Conservation (phyloP, 2,113 vertebrate species). For the Lophotis ruficrista region DNA sequence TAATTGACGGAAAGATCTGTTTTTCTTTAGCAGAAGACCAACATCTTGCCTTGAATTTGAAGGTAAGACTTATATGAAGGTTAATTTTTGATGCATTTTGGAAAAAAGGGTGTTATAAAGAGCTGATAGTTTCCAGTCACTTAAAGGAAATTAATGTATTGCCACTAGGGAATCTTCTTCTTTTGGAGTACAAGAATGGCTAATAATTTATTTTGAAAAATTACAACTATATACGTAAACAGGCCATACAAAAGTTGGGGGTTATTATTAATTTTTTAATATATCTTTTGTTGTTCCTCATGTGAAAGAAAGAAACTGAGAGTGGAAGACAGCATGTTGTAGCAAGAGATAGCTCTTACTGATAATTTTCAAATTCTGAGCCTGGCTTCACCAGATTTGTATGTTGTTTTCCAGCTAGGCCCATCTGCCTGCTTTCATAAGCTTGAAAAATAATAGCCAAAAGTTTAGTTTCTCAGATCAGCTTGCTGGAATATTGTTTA, state of each 20-base stretch:
- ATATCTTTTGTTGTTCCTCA: background rate
- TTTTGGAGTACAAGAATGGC: background rate
- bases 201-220: background rate
- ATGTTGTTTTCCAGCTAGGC: background rate
- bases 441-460: background rate
- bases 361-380: background rate
- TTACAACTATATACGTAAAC: background rate
- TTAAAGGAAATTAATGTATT: background rate
- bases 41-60: slow-evolving; percentile 37
- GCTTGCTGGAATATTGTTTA: background rate
- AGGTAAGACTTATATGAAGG: slow-evolving; percentile 61
- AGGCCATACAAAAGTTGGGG: background rate
- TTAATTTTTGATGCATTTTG: background rate
- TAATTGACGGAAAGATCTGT: background rate
- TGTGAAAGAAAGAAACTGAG: background rate
- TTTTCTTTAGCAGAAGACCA: slow-evolving; percentile 61
- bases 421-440: background rate
- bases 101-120: background rate
- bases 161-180: background rate
- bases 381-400: background rate
- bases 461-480: background rate
- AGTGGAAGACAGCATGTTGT: background rate
- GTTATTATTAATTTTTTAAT: background rate
- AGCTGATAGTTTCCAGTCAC: background rate
- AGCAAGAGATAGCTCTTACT: background rate